These are phyloP conservation scores for Embiotoca jacksoni DNA, from an alignment of 2,113 vertebrate species.

Conservation along the genomic window DNA sequence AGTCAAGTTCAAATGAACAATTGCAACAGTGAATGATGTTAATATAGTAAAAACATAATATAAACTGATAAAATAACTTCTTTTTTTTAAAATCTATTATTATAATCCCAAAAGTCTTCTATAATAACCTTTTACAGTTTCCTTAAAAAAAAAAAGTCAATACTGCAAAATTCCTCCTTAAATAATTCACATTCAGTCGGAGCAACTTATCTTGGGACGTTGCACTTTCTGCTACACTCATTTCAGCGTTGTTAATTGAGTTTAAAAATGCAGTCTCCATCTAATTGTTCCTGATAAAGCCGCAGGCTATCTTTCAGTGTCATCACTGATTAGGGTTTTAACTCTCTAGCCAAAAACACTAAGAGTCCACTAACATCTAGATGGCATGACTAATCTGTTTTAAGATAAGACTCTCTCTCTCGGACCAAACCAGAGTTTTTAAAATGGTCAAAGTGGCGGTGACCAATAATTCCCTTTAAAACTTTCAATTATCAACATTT, in stretches of 20 bases:
- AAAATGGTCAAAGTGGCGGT: constrained; percentile 2
- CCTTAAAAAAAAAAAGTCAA: constrained; percentile 7
- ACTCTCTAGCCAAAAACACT: constrained; percentile 23
- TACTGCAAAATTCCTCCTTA: not conserved
- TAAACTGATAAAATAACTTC: too few relatives aligned
- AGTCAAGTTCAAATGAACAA: too few relatives aligned
- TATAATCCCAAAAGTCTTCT: not conserved
- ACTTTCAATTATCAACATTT: not conserved
- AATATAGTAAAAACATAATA: not conserved
- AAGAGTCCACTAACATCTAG: constrained; percentile 22
- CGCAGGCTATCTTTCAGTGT: constrained; percentile 35
- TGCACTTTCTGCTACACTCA: constrained; percentile 22
- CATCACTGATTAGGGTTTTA: constrained; percentile 56
- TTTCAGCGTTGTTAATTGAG: constrained; percentile 31
- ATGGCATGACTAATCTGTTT: constrained; percentile 25
- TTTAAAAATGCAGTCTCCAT: constrained; percentile 22
- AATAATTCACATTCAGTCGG: constrained; percentile 8
- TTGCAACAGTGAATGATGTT: not conserved
- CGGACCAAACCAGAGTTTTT: not conserved
- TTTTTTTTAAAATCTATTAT: constrained; percentile 9
- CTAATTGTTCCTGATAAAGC: constrained; percentile 50
- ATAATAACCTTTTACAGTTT: constrained; percentile 7
- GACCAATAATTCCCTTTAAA: constrained; percentile 10
- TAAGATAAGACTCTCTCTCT: constrained; percentile 10
- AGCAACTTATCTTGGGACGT: constrained; percentile 15